These are phyloP conservation scores for Andrena minutula DNA, from an alignment of 2,888 invertebrate species.

Conservation along the genomic window DNA sequence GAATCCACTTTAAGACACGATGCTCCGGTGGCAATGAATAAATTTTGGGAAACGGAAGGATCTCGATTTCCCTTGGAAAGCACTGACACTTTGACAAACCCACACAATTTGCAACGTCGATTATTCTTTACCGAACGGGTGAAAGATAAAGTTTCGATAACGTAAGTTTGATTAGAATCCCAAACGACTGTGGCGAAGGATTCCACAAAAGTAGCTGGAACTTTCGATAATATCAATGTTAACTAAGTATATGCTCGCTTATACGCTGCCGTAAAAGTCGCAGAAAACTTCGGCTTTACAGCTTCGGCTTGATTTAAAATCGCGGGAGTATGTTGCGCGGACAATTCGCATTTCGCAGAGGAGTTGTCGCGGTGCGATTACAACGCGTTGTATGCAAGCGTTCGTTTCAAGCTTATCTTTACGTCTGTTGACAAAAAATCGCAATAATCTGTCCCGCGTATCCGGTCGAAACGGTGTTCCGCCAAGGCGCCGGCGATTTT, in stretches of 20 bases:
- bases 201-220: constrained; percentile 21
- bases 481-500: constrained; percentile 62
- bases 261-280: constrained; percentile 28
- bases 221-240: not conserved
- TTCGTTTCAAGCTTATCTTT: constrained; percentile 26
- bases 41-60: constrained; percentile 24
- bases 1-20: constrained; percentile 41
- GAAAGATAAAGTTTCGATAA: constrained; percentile 20
- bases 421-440: constrained; percentile 18
- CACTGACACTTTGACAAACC: constrained; percentile 7
- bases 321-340: not conserved
- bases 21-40: constrained; percentile 42
- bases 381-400: constrained; percentile 16
- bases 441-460: constrained; percentile 33
- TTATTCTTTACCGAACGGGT: not conserved
- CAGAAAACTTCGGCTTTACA: constrained; percentile 32
- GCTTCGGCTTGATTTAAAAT: constrained; percentile 29
- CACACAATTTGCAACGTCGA: constrained; percentile 16
- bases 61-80: constrained; percentile 13
- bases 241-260: constrained; percentile 4
- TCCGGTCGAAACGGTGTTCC: constrained; percentile 26
- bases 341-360: not conserved
- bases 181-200: constrained; percentile 4
- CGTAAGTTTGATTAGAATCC: constrained; percentile 21
- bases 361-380: constrained; percentile 8